Evolutionary conservation across 2,797 vertebrate species (phyloP), one percentile per base, ranked within the genome.

Genomic region (Nannoperca australis): DNA sequence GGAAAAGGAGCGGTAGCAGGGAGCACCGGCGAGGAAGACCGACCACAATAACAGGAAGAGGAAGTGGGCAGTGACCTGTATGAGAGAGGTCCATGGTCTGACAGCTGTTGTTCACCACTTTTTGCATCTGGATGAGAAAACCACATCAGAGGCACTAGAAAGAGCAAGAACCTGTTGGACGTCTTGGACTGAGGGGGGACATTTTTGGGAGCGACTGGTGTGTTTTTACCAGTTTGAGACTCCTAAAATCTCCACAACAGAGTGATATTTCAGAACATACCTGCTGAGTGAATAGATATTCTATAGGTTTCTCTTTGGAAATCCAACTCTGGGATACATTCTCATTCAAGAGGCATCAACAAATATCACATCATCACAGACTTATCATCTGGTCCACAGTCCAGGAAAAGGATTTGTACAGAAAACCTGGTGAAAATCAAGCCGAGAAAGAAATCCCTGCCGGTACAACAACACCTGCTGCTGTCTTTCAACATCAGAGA

Each of bases 21-120:
- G 78, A 79, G 69, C 60, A 75, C 83, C 78, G 67, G 70, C 18
- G 5, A 73, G 87, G 82, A 85, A 47, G 69, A 76, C 71, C 67
- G 77, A 75, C 47, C 78, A 93, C 91, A 95, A 95, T 94, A 93
- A 93, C 94, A 95, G 95, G 94, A 95, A 96, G 87, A 86, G 91
- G 91, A 92, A 93, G 89, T 92, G 91, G 90, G 92, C 86, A 89
- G 92, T 90, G 91, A 93, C 88, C 91, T 89, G 85, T 74, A 45
- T 30, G 71, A 63, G 77, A 77, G 58, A 36, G 76, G 81, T 42
- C 38, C 62, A 78, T 4, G 58, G 73, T 78, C 24, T 18, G 56
- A 81, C 89, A 85, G 84, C 88, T 91, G 85, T 9, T 58, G 63
- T 60, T 60, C 67, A 69, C 69, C 81, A 83, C 72, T 88, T 85